Evolutionary conservation across 2,797 vertebrate species (phyloP), one percentile per base, ranked within the genome.

Genomic region (Enteromius anoplus): DNA sequence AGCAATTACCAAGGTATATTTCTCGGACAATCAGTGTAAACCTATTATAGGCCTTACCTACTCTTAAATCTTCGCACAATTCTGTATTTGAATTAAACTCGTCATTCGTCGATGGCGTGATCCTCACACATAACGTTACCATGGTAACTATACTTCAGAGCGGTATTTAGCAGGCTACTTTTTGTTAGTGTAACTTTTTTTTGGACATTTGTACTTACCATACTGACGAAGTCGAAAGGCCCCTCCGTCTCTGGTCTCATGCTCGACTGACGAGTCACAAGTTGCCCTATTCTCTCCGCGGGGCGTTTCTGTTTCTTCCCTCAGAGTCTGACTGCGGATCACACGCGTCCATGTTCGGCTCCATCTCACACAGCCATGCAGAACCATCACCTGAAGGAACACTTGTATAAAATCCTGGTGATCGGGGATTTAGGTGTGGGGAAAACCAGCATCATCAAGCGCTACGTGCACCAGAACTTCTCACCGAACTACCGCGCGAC

Each of bases 361-460:
- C 21, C 14, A 12, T 60, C 26, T 77, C 73, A 9, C 65, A 62
- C 64, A 69, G 85, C 88, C 83, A 97, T 97, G 97, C 96, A 96
- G 93, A 92, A 90, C 86, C 92, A 93, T 81, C 94, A 82, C 73
- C 73, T 93, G 87, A 97, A 93, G 85, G 97, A 99, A 88, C 97
- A 97, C 90, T 95, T 99, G 89, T 98, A 98, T 92, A 98, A 99
- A 91, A 94, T 99, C 86, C 93, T 99, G 91, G 97, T 99, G 9
- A 98, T 99, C 32, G 98, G 98, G 0, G 98, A 99, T 91, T 93
- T 99, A 55, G 98, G 98, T 51, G 98, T 99, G 70, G 98, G 98
- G 34, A 99, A 99, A 91, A 98, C 97, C 32, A 98, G 97, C 92
- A 96, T 99, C 93, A 99, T 99, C 89, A 94, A 97, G 64, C 96